Percentiles rank a stretch among this genome's conserved stretches.
phyloP scores from a whole-genome alignment of 2,888 invertebrate species.

The Ectemnius lituratus region DNA sequence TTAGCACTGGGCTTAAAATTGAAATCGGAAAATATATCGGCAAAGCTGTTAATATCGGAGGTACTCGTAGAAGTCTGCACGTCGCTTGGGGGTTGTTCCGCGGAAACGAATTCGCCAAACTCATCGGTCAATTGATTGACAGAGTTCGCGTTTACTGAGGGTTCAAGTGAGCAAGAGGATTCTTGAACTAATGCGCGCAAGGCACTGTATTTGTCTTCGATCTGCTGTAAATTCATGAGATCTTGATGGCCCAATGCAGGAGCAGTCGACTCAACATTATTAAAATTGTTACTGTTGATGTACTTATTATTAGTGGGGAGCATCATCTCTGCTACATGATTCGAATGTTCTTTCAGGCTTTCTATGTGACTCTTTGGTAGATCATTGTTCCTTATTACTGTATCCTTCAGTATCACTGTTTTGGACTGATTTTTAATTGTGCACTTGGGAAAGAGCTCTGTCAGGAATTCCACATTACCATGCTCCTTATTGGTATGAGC shows the following conservation, averaged over 20 bases:
- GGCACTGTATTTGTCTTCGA: conserved; percentile 78
- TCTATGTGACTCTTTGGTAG: conserved; percentile 53
- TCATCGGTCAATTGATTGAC: conserved; percentile 71
- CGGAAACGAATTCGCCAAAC: conserved; percentile 78
- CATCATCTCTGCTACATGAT: conserved; percentile 21
- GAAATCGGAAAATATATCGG: conserved; percentile 70
- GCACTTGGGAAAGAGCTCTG: conserved; percentile 73
- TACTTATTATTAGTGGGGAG: conserved; percentile 35
- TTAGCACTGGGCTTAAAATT: conserved; percentile 61
- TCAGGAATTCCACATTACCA: conserved; percentile 34
- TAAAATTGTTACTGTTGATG: not conserved
- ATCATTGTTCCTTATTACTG: conserved; percentile 72
- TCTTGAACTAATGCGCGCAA: conserved; percentile 76
- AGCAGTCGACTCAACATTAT: conserved; percentile 11
- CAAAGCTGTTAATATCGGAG: conserved; percentile 40
- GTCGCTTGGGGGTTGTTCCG: conserved; percentile 62
- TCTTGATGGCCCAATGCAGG: conserved; percentile 56
- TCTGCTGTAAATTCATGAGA: conserved; percentile 72
- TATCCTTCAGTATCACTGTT: conserved; percentile 75
- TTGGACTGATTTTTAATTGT: conserved; percentile 72
- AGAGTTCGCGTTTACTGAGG: conserved; percentile 44
- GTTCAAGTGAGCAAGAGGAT: conserved; percentile 35
- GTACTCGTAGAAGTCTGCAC: no score
- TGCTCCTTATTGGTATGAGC: conserved; percentile 45
- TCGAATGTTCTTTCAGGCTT: conserved; percentile 34